These are phyloP conservation scores for Dasypus novemcinctus DNA, from an alignment of 2,113 vertebrate genomes.

Conservation along the genomic window DNA sequence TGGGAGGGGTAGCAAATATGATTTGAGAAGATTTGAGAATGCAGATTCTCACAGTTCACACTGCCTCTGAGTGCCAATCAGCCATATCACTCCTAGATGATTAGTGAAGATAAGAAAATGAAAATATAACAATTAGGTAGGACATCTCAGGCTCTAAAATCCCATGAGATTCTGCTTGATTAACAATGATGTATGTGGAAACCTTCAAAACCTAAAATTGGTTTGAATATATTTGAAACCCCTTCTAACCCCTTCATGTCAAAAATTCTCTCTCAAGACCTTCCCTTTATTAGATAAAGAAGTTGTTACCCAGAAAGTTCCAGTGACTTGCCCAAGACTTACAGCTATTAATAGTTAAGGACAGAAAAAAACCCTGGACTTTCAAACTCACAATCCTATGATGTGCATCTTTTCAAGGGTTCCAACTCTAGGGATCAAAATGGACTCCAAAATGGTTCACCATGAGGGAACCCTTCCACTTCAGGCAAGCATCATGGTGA, in stretches of 20 bases:
- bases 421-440: neutral
- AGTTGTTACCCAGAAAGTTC: neutral
- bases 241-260: neutral
- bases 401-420: neutral
- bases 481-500: neutral
- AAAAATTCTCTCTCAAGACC: neutral
- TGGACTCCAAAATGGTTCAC: neutral
- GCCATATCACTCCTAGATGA: slow-evolving; percentile 37
- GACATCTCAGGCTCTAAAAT: slow-evolving; percentile 37
- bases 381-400: neutral
- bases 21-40: slow-evolving; percentile 52
- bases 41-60: slow-evolving; percentile 53
- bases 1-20: slow-evolving; percentile 18
- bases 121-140: slow-evolving; percentile 54
- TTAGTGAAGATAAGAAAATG: slow-evolving; percentile 45
- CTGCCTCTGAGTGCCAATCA: slow-evolving; percentile 50
- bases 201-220: slow-evolving; percentile 50
- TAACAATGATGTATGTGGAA: slow-evolving; percentile 45
- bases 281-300: slow-evolving; percentile 14
- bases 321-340: neutral
- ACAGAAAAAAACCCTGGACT: neutral
- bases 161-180: slow-evolving; percentile 32
- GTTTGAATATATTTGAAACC: slow-evolving; percentile 12
- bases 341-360: neutral
- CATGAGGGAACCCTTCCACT: neutral